These are phyloP conservation scores for Chiroxiphia lanceolata DNA, from an alignment of 2,797 vertebrate species.

Conservation along the genomic window DNA sequence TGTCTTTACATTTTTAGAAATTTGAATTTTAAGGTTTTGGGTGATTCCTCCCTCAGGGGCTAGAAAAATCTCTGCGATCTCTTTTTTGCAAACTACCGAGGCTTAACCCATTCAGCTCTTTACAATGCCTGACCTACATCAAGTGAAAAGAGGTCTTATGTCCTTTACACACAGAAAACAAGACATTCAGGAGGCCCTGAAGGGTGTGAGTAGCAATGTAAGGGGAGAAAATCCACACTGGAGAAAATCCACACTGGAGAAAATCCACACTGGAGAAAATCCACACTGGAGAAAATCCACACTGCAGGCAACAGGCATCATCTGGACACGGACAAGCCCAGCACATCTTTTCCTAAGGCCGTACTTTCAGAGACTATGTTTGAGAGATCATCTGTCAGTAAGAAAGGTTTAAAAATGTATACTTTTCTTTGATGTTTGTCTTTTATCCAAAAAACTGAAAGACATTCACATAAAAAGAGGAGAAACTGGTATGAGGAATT, in stretches of 20 bases:
- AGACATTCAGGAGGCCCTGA: constrained; percentile 1
- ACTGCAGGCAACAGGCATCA: not conserved
- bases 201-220: not conserved
- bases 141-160: constrained; percentile 10
- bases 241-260: not conserved
- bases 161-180: not conserved
- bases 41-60: not conserved
- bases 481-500: not conserved
- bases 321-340: not conserved
- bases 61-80: not conserved
- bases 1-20: not conserved
- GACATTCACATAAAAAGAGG: not conserved
- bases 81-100: constrained; percentile 2
- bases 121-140: constrained; percentile 58
- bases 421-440: not conserved
- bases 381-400: not conserved
- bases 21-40: not conserved
- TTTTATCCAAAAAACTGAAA: not conserved
- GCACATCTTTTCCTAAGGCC: not conserved
- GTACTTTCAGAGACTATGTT: not conserved
- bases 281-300: not conserved
- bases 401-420: not conserved
- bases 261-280: not conserved
- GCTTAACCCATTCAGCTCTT: constrained; percentile 39
- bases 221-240: not conserved